phyloP scores from a whole-genome alignment of 2,113 vertebrate species.

The Steatornis caripensis region DNA sequence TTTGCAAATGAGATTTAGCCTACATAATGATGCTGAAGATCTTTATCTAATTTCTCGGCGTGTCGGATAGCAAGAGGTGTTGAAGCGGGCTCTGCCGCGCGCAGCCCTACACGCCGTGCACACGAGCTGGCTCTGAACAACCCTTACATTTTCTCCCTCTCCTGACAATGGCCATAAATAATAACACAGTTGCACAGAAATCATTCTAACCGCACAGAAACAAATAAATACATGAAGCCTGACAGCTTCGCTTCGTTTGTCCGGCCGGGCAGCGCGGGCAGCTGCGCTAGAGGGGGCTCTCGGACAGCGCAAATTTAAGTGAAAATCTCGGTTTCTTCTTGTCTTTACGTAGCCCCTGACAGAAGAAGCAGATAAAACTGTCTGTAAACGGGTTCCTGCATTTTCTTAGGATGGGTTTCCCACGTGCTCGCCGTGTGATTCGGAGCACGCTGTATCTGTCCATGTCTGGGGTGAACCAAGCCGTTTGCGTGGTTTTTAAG shows the following conservation, averaged over 20 bases:
- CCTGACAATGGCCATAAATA: conserved; percentile 33
- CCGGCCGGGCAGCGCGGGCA: too few species aligned
- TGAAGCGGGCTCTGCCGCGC: background rate
- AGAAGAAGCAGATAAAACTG: background rate
- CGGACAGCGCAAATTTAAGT: too few species aligned
- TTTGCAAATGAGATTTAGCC: background rate
- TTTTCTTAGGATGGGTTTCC: background rate
- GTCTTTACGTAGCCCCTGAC: background rate
- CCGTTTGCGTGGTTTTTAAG: fast-evolving
- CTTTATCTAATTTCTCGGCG: background rate
- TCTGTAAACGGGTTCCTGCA: fast-evolving
- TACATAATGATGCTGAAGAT: fast-evolving
- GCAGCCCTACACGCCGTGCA: fast-evolving
- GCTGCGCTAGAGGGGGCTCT: too few species aligned
- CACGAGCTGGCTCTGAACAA: background rate
- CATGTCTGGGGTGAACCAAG: fast-evolving
- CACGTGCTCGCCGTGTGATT: fast-evolving
- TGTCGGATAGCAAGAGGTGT: background rate
- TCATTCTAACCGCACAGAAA: background rate
- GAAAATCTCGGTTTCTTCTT: background rate
- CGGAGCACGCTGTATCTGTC: fast-evolving
- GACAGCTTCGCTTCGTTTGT: too few species aligned
- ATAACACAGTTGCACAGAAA: background rate
- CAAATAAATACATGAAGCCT: conserved; percentile 21
- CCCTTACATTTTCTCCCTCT: background rate